These are phyloP conservation scores for Mylabris sibirica DNA, from an alignment of 2,888 invertebrate species.

Conservation along the genomic window DNA sequence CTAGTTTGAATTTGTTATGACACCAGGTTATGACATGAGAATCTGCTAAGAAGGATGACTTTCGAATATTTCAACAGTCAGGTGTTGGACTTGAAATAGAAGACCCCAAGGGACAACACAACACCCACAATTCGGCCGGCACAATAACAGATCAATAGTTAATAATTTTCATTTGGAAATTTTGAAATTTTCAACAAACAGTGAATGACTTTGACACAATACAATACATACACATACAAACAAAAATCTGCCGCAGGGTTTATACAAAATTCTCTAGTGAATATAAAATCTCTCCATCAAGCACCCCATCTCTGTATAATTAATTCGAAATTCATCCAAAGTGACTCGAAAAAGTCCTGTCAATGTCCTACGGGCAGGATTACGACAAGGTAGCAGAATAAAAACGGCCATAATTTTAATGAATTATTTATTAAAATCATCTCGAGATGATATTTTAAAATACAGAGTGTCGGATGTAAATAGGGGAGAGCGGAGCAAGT, in stretches of 20 bases:
- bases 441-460: background rate
- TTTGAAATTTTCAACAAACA: background rate
- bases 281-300: background rate
- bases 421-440: constrained; percentile 7
- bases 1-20: constrained; percentile 52
- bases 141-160: constrained; percentile 3
- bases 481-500: no score
- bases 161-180: background rate
- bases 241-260: background rate
- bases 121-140: constrained; percentile 1
- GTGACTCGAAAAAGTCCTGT: constrained; percentile 24
- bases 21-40: constrained; percentile 49
- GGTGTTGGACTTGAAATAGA: constrained; percentile 42
- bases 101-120: constrained; percentile 19
- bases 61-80: constrained; percentile 41
- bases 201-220: background rate
- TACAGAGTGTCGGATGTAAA: no score
- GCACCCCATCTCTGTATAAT: constrained; percentile 9
- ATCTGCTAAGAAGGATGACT: constrained; percentile 52
- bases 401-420: background rate
- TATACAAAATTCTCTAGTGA: background rate
- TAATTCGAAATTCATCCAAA: constrained; percentile 20
- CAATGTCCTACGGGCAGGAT: constrained; percentile 33
- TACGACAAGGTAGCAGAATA: constrained; percentile 7
- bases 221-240: no score